Evolutionary conservation across 2,888 invertebrate species (phyloP), one percentile per base, ranked within the genome.

Genomic region (Plagodis dolabraria): DNA sequence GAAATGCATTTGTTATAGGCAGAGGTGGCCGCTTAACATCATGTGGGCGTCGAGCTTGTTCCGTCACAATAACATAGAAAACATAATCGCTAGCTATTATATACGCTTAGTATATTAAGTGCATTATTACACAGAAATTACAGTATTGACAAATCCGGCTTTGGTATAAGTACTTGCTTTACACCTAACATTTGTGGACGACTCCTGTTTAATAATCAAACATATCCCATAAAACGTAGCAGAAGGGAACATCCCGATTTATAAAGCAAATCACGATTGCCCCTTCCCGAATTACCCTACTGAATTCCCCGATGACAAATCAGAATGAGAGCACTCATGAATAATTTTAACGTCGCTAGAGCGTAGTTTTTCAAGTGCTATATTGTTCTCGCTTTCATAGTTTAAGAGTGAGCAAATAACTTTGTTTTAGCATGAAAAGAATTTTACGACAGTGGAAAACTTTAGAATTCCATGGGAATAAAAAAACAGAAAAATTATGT

Each of bases 301-400:
- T 59, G 47, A 60, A 67, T 65, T 68, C 59, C 51, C 51, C 49
- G 50, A 54, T 69, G 69, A 65, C 71, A 68, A 70, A 70, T 72
- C 72, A 65, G 60, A 34, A 59, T 44, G 49, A 51, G 36, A 57
- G 56, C 51, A 45, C 52, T 59, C 65, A 69, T 71, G 70, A 75
- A 72, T 75, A 72, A 69, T 70, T 71, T 70, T 61, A 57, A 53
- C 62, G 52, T 62, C 54, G 63, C 53, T 55, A 58, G 52, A 63
- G 53, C 65, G 43, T 47, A 61, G 58, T 63, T 62, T 62, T 64
- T 61, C 59, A 63, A 63, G 57, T 51, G 60, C 43, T 59, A 46
- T 61, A 60, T 61, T 60, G 51, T 47, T 43, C 58, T 56, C 55
- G 64, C 49, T 62, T 60, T 63, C 53, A 66, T 64, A 60, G 62